These are phyloP conservation scores for Cheilosia urbana DNA, from an alignment of 2,888 invertebrate species.

Conservation along the genomic window DNA sequence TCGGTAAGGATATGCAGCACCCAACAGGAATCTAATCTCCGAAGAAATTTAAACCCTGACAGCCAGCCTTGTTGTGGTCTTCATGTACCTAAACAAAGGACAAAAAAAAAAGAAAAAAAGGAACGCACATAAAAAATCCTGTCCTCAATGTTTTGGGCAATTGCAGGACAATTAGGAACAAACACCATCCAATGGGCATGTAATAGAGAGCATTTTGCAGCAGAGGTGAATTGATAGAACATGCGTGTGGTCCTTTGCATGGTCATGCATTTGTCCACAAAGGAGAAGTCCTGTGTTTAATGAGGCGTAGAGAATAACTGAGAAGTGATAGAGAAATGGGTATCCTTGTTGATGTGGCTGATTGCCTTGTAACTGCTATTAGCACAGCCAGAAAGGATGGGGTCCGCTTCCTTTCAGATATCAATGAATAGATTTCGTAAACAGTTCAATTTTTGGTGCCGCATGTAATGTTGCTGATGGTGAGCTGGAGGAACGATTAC, in stretches of 20 bases:
- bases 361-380: conserved; percentile 72
- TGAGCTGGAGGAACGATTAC: conserved; percentile 54
- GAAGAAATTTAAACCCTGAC: conserved; percentile 66
- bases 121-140: conserved; percentile 64
- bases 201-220: conserved; percentile 65
- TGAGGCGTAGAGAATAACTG: conserved; percentile 68
- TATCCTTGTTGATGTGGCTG: conserved; percentile 71
- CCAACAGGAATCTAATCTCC: conserved; percentile 68
- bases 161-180: conserved; percentile 73
- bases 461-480: conserved; percentile 26
- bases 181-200: conserved; percentile 74
- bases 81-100: conserved; percentile 68
- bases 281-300: conserved; percentile 62
- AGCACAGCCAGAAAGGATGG: conserved; percentile 64
- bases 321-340: conserved; percentile 54
- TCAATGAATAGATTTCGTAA: conserved; percentile 68
- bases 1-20: conserved; percentile 56
- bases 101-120: conserved; percentile 37
- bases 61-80: conserved; percentile 71
- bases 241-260: conserved; percentile 71
- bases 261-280: conserved; percentile 56
- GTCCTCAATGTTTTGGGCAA: conserved; percentile 75
- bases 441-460: conserved; percentile 70
- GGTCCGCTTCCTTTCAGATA: conserved; percentile 51
- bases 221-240: conserved; percentile 49